Evolutionary conservation across 2,888 invertebrate species (phyloP), one percentile per base, ranked within the genome.

Genomic region (Heliconius charithonia): DNA sequence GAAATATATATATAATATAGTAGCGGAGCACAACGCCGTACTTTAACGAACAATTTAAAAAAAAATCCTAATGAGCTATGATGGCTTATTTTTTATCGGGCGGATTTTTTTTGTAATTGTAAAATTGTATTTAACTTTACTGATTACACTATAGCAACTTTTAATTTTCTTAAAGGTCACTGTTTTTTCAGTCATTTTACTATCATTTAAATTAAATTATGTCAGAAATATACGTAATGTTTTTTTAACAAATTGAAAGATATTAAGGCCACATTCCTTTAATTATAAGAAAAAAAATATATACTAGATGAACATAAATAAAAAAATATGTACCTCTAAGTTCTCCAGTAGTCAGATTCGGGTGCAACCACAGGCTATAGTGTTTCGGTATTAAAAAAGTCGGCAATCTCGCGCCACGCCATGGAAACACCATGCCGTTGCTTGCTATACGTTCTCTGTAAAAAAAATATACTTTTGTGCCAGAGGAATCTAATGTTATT

Each of bases 311-410:
- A 51, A 51, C 16, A 19, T 51, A 59, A 62, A 25, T 25, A 62
- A 22, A 25, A n/a, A 62, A 62, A 25, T 62, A 78, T 41, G 88
- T 93, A 97, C 99, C 99, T 96, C 97, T 97, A 75, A 99, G 97
- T 91, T 97, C 97, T 76, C 98, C 96, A 27, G 98, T 98, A 70
- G 98, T 98, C 78, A 99, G 95, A 91, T 99, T 98, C 13, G 99
- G 98, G 93, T 99, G 98, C 85, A 99, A 96, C 92, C 97, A 98
- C 78, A 99, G 96, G 88, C 97, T 97, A 89, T 99, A 99, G 84
- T 97, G 96, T 84, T 97, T 96, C 22, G 98, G 98, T 87, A 96
- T 96, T 66, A 97, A 96, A 89, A 96, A 97, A 62, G 96, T 96
- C 0, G 98, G 98, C 83, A 98, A 95, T 82, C 98, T 95, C 0